Base-by-base conservation (phyloP, 2,797 vertebrate species). In the Meriones psammophilus region DNA sequence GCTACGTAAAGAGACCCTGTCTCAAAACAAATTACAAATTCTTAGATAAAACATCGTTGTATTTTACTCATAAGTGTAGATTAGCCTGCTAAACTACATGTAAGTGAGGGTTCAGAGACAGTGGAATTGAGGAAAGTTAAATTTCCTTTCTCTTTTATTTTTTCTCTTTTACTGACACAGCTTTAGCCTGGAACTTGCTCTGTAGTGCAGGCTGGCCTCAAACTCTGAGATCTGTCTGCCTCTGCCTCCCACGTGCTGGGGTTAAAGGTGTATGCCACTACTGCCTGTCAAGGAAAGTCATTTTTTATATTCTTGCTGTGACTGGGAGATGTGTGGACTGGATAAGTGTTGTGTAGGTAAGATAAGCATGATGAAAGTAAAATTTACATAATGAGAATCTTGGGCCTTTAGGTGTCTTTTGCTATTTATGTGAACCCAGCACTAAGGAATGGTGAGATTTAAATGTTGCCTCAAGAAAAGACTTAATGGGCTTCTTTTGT, bases 1-100 rank as follows among this genome's bases (percentile, higher is more conserved):
- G 58, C 33, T 64, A 64, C 3, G 39, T 39, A 81, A 36, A 39
- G 60, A 39, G 58, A 39, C 36, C 58, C 36, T 83, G 36, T 83
- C 36, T 83, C 58, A 83, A 62, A 84, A 66, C 26, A 94, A 93
- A 94, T 93, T 20, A 94, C 22, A 94, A 18, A 80, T 86, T 93
- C 50, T 54, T 56, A 84, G 56, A 26, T 76, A 89, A 94, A 95
- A 77, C 28, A 79, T 93, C 94, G 58, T 30, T 84, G 88, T 81
- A 7, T 85, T 79, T 85, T 42, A 90, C 91, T 64, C 20, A 58
- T 62, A 96, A 87, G 81, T 42, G 56, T 42, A 91, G 90, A n/a
- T 89, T 88, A 83, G 7, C 30, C 68, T 54, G 17, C 69, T 84
- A 84, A 46, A 30, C 15, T 84, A 30, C 28, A 64, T 13, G 8